phyloP scores from a whole-genome alignment of 1,140 invertebrate species.

The Drosophila trapezifrons region DNA sequence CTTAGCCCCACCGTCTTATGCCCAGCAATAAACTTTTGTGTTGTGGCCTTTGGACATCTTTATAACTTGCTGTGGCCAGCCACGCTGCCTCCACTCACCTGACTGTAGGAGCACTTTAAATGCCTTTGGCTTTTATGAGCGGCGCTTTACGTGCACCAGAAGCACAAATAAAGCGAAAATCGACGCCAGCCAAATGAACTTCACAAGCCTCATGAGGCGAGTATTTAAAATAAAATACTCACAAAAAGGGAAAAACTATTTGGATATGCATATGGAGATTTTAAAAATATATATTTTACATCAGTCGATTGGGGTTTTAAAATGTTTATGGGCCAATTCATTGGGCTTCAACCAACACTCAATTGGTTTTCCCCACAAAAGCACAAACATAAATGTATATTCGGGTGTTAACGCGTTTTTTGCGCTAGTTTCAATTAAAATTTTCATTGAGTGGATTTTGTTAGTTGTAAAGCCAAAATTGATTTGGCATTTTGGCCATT shows the following conservation, averaged over 20 bases:
- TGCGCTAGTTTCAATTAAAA: slow-evolving; percentile 46
- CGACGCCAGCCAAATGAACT: slow-evolving; percentile 25
- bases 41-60: slow-evolving; percentile 69
- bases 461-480: slow-evolving; percentile 49
- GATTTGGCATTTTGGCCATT: slow-evolving; percentile 30
- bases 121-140: slow-evolving; percentile 55
- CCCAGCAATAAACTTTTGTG: slow-evolving; percentile 67
- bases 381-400: slow-evolving; percentile 22
- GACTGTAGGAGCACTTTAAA: slow-evolving; percentile 38
- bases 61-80: slow-evolving; percentile 68
- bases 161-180: slow-evolving; percentile 11
- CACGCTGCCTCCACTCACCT: slow-evolving; percentile 18
- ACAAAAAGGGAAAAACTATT: not conserved
- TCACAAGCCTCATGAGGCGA: slow-evolving; percentile 12
- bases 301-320: slow-evolving; percentile 35
- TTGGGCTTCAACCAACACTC: slow-evolving; percentile 28
- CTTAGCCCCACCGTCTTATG: slow-evolving; percentile 2
- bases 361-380: slow-evolving; percentile 40
- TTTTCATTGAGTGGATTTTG: slow-evolving; percentile 42
- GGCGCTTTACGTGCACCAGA: slow-evolving; percentile 18
- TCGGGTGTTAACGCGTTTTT: slow-evolving; percentile 16
- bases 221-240: slow-evolving; percentile 37
- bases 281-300: slow-evolving; percentile 25
- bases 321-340: slow-evolving; percentile 55
- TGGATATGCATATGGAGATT: slow-evolving; percentile 3